Conservation (phyloP, 2,113 vertebrate species). For the Petaurus breviceps region DNA sequence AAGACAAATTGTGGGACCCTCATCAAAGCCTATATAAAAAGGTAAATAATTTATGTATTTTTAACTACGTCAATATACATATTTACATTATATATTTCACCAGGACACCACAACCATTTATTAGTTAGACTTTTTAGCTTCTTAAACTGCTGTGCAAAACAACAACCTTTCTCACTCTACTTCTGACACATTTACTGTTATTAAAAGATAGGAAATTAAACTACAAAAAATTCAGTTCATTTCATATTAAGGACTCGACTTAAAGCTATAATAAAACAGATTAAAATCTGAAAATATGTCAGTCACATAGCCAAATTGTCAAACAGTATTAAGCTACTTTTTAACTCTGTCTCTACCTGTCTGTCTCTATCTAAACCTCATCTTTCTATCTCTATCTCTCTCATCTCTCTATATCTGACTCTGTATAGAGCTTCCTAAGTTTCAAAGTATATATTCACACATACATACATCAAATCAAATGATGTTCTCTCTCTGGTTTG, state of each 20-base stretch:
- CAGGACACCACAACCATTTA: conserved; percentile 50
- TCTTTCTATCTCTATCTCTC: not conserved
- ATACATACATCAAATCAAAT: not conserved
- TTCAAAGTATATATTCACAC: conserved; percentile 12
- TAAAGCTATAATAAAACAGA: not conserved
- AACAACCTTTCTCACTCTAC: not conserved
- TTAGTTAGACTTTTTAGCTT: conserved; percentile 56
- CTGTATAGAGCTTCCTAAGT: not conserved
- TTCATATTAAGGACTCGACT: not conserved
- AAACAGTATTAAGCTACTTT: not conserved
- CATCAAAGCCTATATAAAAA: not conserved
- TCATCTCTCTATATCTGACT: not conserved
- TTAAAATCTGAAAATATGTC: not conserved
- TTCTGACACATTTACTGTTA: conserved; percentile 10
- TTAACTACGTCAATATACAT: conserved; percentile 32
- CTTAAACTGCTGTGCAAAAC: conserved; percentile 52
- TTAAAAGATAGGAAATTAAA: conserved; percentile 14
- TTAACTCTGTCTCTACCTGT: not conserved
- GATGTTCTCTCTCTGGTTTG: conserved; percentile 10
- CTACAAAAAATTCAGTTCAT: conserved; percentile 10
- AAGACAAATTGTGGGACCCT: conserved; percentile 36
- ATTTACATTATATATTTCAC: conserved; percentile 2
- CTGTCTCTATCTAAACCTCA: not conserved
- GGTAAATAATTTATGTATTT: conserved; percentile 55
- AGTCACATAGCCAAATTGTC: not conserved